Evolutionary conservation across 2,113 vertebrate species (phyloP).

Genomic region (Noctilio leporinus): DNA sequence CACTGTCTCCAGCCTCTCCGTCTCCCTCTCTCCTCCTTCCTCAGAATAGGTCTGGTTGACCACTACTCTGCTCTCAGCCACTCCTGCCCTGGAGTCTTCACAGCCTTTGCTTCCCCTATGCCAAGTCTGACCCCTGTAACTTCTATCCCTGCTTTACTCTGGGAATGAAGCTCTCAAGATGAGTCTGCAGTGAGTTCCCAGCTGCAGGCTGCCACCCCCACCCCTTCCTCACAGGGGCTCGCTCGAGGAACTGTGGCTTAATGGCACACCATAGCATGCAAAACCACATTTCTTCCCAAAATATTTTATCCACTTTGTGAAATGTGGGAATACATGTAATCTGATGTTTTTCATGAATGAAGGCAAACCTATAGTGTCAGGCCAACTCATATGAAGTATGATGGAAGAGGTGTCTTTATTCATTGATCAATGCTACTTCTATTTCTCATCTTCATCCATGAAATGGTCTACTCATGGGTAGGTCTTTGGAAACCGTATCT

Average conservation of each 20-base stretch:
- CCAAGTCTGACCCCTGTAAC: neutral
- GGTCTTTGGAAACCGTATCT: neutral
- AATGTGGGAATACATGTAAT: neutral
- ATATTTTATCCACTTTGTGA: neutral
- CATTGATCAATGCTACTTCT: neutral
- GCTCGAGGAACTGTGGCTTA: neutral
- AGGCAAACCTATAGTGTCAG: neutral
- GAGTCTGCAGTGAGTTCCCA: neutral
- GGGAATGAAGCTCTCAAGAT: neutral
- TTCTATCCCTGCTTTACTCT: neutral
- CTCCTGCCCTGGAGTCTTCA: neutral
- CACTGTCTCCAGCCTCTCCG: neutral
- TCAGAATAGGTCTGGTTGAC: neutral
- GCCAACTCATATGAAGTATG: neutral
- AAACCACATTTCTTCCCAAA: neutral
- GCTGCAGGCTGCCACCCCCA: accelerated
- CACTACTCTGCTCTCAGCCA: neutral
- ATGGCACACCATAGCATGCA: neutral
- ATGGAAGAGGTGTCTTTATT: neutral
- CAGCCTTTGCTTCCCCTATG: neutral
- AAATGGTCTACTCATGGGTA: neutral
- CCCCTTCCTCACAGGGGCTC: neutral
- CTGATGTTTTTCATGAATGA: neutral
- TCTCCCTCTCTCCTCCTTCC: neutral
- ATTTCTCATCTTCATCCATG: neutral